These are phyloP conservation scores for Anguilla rostrata DNA, from an alignment of 2,113 vertebrate species.

Conservation along the genomic window DNA sequence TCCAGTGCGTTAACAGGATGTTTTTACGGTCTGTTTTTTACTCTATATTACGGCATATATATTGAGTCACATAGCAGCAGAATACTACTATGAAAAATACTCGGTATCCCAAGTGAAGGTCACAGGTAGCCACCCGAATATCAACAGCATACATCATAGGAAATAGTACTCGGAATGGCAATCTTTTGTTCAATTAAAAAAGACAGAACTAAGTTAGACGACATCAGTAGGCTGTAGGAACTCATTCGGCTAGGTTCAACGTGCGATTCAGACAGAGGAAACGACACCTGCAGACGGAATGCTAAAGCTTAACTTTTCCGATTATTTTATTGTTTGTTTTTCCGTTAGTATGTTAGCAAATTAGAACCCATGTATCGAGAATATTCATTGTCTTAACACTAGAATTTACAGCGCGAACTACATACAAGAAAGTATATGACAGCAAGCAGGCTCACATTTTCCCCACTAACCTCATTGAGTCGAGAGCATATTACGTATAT, in stretches of 20 bases:
- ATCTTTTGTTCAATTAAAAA: not conserved
- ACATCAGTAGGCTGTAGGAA: not conserved
- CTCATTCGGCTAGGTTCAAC: not conserved
- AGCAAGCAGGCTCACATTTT: not conserved
- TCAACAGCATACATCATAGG: not conserved
- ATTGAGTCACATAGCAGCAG: not conserved
- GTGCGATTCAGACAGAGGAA: not conserved
- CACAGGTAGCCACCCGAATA: not conserved
- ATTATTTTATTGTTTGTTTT: not conserved
- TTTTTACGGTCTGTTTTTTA: too few species aligned
- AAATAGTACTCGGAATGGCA: not conserved
- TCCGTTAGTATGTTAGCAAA: not conserved
- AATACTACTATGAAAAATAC: not conserved
- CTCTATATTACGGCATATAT: not conserved
- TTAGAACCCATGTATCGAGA: not conserved
- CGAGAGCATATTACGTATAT: not conserved
- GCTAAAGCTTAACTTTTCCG: not conserved
- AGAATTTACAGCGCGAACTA: not conserved
- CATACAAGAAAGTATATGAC: not conserved
- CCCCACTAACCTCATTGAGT: not conserved
- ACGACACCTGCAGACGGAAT: not conserved
- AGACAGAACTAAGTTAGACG: not conserved
- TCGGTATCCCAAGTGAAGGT: not conserved
- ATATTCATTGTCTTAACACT: not conserved
- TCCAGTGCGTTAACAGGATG: too few species aligned